A percentile compares a stretch with the other conserved stretches of the same genome.
phyloP scores from a whole-genome alignment of 2,797 vertebrate genomes.

The Tenualosa thibaudeaui region DNA sequence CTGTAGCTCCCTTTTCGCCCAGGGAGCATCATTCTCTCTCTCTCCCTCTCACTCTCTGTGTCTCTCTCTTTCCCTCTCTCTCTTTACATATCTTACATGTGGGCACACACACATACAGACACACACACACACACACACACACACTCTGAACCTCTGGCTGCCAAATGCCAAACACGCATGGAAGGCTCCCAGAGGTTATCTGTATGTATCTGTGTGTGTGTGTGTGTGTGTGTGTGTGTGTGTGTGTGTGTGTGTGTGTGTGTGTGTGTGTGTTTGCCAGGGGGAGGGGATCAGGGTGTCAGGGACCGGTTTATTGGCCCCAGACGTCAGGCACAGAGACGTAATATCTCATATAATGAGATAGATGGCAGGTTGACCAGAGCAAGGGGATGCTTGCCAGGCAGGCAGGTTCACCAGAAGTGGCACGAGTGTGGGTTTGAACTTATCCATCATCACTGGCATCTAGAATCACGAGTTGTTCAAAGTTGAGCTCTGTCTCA shows the following conservation, averaged over 20 bases:
- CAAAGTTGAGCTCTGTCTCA: neutral
- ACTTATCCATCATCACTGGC: neutral
- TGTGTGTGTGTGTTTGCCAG: neutral
- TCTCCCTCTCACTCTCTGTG: neutral
- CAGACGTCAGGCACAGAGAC: neutral
- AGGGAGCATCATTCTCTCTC: slow-evolving; percentile 49
- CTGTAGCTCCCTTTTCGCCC: slow-evolving; percentile 62
- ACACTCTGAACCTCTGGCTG: neutral
- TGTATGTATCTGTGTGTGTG: too few species aligned
- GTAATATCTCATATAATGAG: neutral
- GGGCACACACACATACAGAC: neutral
- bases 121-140: slow-evolving; percentile 7
- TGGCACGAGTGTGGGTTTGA: neutral
- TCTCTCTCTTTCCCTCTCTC: neutral
- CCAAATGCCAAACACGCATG: neutral
- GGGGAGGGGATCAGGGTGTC: too few species aligned
- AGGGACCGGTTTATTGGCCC: neutral
- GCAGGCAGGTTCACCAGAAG: neutral
- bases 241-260: slow-evolving; percentile 1
- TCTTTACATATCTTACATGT: neutral
- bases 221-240: too few species aligned
- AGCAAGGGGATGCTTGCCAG: neutral
- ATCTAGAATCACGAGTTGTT: neutral
- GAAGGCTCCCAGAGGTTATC: neutral
- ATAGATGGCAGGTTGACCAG: neutral